phyloP scores from a whole-genome alignment of 2,113 vertebrate genomes.

The Lepus americanus region DNA sequence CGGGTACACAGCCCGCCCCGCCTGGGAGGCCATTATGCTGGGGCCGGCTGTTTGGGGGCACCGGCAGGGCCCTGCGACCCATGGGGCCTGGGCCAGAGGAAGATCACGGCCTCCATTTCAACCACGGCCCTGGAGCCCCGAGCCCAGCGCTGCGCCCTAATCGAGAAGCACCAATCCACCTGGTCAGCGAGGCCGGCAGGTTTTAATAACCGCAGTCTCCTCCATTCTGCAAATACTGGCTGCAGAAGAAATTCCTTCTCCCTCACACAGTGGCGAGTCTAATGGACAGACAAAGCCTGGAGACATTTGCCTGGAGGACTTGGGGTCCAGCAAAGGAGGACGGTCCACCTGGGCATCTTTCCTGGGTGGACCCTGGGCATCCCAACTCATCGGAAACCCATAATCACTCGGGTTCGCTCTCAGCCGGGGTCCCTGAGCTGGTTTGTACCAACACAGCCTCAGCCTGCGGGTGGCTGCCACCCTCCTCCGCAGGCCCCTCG shows the following conservation, averaged over 20 bases:
- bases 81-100: neutral
- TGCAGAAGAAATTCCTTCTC: slow-evolving; percentile 5
- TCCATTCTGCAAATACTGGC: neutral
- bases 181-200: neutral
- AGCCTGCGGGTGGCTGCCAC: neutral
- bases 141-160: neutral
- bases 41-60: neutral
- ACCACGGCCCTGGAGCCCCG: neutral
- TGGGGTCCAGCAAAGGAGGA: neutral
- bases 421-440: neutral
- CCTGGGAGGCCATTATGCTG: neutral
- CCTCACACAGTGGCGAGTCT: neutral
- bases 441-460: neutral
- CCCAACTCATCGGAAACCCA: neutral
- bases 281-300: neutral
- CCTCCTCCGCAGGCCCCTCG: no score
- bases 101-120: slow-evolving; percentile 32
- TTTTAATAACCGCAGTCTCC: neutral
- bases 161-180: neutral
- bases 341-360: neutral
- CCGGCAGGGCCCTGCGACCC: neutral
- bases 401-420: neutral
- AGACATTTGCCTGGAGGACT: neutral
- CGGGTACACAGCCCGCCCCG: neutral
- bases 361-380: neutral